phyloP scores from a whole-genome alignment of 2,113 vertebrate genomes.

The Heterotis niloticus region DNA sequence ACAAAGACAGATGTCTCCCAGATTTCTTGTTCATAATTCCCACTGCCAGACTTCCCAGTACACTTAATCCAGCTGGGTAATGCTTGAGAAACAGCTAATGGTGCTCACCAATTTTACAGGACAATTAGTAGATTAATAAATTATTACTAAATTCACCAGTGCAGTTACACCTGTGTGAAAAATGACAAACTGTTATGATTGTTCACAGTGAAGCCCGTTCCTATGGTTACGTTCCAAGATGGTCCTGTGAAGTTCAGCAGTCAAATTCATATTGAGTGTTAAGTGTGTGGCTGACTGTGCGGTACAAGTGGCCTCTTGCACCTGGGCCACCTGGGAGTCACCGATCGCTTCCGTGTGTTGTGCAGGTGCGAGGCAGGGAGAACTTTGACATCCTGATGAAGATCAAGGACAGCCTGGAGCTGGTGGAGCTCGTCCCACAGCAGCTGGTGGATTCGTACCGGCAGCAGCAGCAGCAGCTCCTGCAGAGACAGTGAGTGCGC shows the following conservation, averaged over 20 bases:
- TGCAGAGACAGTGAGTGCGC: constrained; percentile 86
- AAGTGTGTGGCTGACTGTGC: neutral
- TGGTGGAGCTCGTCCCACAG: constrained; percentile 89
- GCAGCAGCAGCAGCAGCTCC: constrained; percentile 92
- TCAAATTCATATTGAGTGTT: neutral
- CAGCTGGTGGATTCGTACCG: constrained; percentile 87
- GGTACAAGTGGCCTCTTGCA: neutral
- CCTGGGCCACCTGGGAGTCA: neutral
- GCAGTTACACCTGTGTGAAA: neutral
- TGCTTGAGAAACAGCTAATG: too few relatives aligned
- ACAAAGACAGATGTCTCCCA: neutral
- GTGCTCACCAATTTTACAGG: neutral
- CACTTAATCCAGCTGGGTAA: constrained; percentile 1
- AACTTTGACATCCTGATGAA: constrained; percentile 97
- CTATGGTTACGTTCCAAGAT: neutral
- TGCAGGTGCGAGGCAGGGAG: constrained; percentile 87
- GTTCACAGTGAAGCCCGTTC: neutral
- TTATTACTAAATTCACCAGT: neutral
- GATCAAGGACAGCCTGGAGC: constrained; percentile 93
- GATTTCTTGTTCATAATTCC: neutral
- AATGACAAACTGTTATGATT: neutral
- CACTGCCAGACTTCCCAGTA: neutral
- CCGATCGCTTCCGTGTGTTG: neutral
- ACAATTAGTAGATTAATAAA: neutral
- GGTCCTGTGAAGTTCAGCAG: neutral